These are phyloP conservation scores for Noctua pronuba DNA, from an alignment of 2,888 invertebrate species.

Conservation along the genomic window DNA sequence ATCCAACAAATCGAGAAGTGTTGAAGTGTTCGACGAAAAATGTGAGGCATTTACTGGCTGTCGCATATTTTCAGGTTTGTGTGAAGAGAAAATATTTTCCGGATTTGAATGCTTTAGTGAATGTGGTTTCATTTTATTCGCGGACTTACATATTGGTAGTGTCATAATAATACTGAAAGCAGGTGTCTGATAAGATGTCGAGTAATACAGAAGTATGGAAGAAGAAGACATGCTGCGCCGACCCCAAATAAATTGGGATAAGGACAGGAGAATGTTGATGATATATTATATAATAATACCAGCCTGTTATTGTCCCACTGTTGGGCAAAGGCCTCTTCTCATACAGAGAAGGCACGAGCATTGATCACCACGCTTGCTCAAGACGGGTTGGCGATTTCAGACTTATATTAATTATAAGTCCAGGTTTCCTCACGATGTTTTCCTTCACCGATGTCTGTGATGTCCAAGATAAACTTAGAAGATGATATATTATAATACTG, in stretches of 20 bases:
- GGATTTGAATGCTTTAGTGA: slow-evolving; percentile 40
- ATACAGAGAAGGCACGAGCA: too few relatives aligned
- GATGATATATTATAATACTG: too few relatives aligned
- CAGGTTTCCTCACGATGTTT: too few relatives aligned
- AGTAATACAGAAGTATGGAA: background rate
- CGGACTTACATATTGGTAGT: slow-evolving; percentile 13
- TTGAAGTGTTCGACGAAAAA: slow-evolving; percentile 51
- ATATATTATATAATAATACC: too few relatives aligned
- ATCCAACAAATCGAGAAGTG: slow-evolving; percentile 39
- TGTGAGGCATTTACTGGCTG: slow-evolving; percentile 47
- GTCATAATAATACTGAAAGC: background rate
- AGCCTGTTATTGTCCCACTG: too few relatives aligned
- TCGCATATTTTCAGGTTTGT: slow-evolving; percentile 27
- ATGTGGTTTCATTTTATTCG: slow-evolving; percentile 30
- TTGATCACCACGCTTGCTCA: too few relatives aligned
- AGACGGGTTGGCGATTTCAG: too few relatives aligned
- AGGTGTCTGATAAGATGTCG: background rate
- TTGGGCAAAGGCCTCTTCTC: too few relatives aligned
- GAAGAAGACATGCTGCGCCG: background rate
- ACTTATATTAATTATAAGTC: too few relatives aligned
- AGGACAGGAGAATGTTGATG: too few relatives aligned
- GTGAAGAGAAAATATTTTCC: slow-evolving; percentile 32
- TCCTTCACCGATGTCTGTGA: too few relatives aligned
- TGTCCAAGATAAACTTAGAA: too few relatives aligned
- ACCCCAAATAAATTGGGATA: background rate